These are phyloP conservation scores for Sebastes schlegelii DNA, from an alignment of 2,113 vertebrate species.

Conservation along the genomic window DNA sequence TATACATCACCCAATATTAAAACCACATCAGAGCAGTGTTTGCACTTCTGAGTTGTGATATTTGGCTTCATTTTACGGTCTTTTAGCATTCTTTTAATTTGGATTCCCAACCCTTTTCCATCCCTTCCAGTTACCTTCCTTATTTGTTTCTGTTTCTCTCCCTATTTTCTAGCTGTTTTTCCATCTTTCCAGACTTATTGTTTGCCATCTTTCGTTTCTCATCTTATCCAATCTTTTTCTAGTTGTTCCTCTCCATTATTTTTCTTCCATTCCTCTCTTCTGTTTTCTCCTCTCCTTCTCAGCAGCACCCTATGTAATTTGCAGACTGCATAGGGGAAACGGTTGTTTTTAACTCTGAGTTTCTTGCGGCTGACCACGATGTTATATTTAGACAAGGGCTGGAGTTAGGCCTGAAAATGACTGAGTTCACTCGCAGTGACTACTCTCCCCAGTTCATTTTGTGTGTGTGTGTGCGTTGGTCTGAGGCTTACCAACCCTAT, in stretches of 20 bases:
- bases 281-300: slow-evolving; percentile 42
- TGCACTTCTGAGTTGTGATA: slow-evolving; percentile 3
- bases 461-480: slow-evolving; percentile 44
- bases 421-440: slow-evolving; percentile 72
- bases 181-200: not conserved
- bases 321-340: slow-evolving; percentile 73
- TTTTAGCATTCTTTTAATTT: slow-evolving; percentile 19
- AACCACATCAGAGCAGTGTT: slow-evolving; percentile 34
- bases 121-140: not conserved
- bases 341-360: slow-evolving; percentile 79
- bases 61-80: not conserved
- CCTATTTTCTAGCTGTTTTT: not conserved
- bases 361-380: slow-evolving; percentile 78
- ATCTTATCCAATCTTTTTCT: not conserved
- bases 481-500: slow-evolving; percentile 66
- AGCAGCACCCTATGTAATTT: slow-evolving; percentile 71
- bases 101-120: not conserved
- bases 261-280: slow-evolving; percentile 14
- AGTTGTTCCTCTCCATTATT: slow-evolving; percentile 24
- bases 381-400: slow-evolving; percentile 80
- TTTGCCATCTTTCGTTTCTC: slow-evolving; percentile 11
- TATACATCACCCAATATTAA: slow-evolving; percentile 13
- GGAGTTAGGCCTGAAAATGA: slow-evolving; percentile 78
- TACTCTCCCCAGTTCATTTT: slow-evolving; percentile 24
- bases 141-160: not conserved